These are phyloP conservation scores for Drosophila hydei DNA, from an alignment of 1,140 invertebrate genomes.

Conservation along the genomic window DNA sequence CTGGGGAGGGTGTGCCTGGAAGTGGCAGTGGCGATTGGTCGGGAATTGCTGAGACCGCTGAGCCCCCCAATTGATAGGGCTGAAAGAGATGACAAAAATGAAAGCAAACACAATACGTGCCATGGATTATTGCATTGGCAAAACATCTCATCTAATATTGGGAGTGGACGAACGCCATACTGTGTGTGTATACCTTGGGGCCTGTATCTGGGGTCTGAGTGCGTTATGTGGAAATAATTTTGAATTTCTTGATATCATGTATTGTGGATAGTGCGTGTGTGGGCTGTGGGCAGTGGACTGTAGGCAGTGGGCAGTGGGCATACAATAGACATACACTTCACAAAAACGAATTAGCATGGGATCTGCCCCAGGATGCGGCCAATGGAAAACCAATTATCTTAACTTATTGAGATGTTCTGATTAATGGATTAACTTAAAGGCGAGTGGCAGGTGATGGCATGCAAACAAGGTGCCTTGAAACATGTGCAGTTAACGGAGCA, in stretches of 20 bases:
- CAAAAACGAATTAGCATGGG: conserved; percentile 1
- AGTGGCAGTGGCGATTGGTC: conserved; percentile 84
- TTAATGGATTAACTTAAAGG: conserved; percentile 1
- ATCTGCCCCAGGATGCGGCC: conserved; percentile 10
- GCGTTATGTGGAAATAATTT: conserved; percentile 26
- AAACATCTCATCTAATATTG: neutral
- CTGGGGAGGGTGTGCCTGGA: conserved; percentile 84
- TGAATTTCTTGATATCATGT: conserved; percentile 27
- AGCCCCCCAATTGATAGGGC: conserved; percentile 84
- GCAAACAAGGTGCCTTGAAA: conserved; percentile 50
- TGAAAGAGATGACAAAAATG: conserved; percentile 58
- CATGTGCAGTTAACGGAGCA: conserved; percentile 35
- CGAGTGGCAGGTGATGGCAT: conserved; percentile 36
- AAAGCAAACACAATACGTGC: conserved; percentile 5
- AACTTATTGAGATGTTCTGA: conserved; percentile 4
- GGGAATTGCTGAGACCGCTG: conserved; percentile 84
- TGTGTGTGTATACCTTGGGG: conserved; percentile 12
- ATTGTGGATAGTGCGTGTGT: conserved; percentile 23
- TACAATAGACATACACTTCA: conserved; percentile 30
- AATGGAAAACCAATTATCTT: conserved; percentile 20
- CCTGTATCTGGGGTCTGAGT: conserved; percentile 30
- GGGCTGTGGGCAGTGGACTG: conserved; percentile 31
- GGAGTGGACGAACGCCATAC: conserved; percentile 15
- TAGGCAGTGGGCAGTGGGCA: too few species aligned
- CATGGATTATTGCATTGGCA: conserved; percentile 19